Percentiles rank a stretch among this genome's conserved stretches.
Evolutionary conservation across 2,797 vertebrate genomes (phyloP).

Genomic region (Coregonus suidteri): DNA sequence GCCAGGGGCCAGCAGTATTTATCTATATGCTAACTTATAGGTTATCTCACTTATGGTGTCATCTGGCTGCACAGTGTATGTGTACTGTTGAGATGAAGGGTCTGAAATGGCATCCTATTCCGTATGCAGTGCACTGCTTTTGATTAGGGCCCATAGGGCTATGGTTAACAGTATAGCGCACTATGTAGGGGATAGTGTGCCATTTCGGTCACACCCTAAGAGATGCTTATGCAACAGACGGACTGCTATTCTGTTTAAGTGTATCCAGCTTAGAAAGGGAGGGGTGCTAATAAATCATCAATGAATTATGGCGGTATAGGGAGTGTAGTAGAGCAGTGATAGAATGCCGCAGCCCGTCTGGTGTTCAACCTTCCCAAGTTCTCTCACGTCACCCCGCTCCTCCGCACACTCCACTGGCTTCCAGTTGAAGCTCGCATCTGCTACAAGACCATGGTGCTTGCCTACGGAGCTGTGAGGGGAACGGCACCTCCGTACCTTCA

Average conservation of each 20-base stretch:
- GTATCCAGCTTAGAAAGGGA: constrained; percentile 37
- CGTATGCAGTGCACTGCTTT: no score
- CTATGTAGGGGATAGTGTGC: not conserved
- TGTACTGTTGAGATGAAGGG: not conserved
- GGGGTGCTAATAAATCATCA: constrained; percentile 50
- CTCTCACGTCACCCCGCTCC: no score
- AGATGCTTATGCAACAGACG: constrained; percentile 31
- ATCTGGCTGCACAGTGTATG: constrained; percentile 7
- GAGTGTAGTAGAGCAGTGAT: constrained; percentile 3
- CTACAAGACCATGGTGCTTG: no score
- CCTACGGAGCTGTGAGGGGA: no score
- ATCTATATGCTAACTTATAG: constrained; percentile 28
- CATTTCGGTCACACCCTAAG: not conserved
- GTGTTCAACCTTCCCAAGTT: no score
- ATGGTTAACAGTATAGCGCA: no score
- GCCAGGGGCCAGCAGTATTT: not conserved
- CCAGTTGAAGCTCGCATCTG: no score
- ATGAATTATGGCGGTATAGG: constrained; percentile 19
- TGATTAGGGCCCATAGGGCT: no score
- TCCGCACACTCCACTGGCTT: no score
- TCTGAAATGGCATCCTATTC: constrained; percentile 10
- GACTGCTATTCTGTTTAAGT: constrained; percentile 32
- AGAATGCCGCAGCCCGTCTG: not conserved
- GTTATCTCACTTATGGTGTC: constrained; percentile 26
- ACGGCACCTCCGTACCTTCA: no score